phyloP scores from a whole-genome alignment of 2,888 invertebrate genomes.

The Bembecia ichneumoniformis region DNA sequence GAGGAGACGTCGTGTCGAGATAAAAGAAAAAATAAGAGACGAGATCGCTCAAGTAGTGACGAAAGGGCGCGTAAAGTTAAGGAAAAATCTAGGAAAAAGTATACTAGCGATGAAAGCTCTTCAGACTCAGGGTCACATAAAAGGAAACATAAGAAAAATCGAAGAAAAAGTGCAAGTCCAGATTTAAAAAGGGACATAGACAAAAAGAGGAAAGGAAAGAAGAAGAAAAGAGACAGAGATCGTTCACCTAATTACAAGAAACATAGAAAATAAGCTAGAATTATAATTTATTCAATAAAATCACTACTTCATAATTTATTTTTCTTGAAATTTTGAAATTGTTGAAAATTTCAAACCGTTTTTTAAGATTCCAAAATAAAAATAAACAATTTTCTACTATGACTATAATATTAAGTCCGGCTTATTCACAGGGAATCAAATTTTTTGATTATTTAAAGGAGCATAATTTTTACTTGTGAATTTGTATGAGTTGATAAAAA shows the following conservation, averaged over 20 bases:
- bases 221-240: conserved; percentile 66
- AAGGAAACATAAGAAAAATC: conserved; percentile 26
- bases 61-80: conserved; percentile 11
- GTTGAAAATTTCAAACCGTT: no score
- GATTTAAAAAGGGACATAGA: conserved; percentile 65
- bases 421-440: no score
- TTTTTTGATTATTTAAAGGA: no score
- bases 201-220: conserved; percentile 72
- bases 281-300: conserved; percentile 14
- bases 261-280: conserved; percentile 47
- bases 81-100: conserved; percentile 21
- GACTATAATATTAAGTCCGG: no score
- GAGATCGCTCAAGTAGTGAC: conserved; percentile 32
- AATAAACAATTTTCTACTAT: no score
- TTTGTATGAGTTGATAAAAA: no score
- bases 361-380: no score
- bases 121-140: conserved; percentile 26
- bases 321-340: no score
- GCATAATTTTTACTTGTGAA: no score
- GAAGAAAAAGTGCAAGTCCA: conserved; percentile 42
- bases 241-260: conserved; percentile 66
- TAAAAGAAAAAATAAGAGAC: conserved; percentile 23
- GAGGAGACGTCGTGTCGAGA: conserved; percentile 19
- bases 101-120: conserved; percentile 22
- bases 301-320: conserved; percentile 4